Evolutionary conservation across 2,113 vertebrate genomes (phyloP).

Genomic region (Peromyscus maniculatus): DNA sequence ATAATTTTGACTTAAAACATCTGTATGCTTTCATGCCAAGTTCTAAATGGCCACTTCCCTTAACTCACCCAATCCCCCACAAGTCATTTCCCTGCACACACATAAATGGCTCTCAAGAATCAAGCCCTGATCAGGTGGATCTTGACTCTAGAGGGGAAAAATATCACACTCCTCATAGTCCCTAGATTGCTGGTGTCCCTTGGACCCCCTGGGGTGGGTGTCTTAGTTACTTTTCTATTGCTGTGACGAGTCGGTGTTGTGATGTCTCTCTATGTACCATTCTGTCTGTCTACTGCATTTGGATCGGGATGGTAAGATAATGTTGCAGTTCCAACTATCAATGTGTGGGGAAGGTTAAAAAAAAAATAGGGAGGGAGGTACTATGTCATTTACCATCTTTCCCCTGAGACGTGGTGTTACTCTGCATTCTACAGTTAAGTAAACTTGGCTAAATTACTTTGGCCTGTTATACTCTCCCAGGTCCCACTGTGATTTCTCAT

Average conservation of each 20-base stretch:
- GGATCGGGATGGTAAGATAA: not conserved
- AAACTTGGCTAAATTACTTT: not conserved
- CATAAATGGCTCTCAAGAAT: not conserved
- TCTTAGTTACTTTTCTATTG: not conserved
- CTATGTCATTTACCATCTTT: not conserved
- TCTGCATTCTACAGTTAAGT: not conserved
- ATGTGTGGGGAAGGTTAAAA: not conserved
- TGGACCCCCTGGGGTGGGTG: not conserved
- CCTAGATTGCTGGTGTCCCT: not conserved
- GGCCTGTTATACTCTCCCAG: not conserved
- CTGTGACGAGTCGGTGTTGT: not conserved
- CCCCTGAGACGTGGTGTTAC: not conserved
- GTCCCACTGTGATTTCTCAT: not conserved
- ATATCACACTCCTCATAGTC: not conserved
- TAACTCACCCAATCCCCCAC: too few species aligned
- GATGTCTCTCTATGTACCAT: not conserved
- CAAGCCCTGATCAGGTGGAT: not conserved
- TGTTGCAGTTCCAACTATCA: not conserved
- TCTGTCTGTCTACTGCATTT: not conserved
- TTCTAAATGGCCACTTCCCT: constrained; percentile 1
- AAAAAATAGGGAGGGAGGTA: not conserved
- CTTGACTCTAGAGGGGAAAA: not conserved
- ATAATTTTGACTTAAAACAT: not conserved
- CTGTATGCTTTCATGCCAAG: not conserved
- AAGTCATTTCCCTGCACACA: too few species aligned